These are phyloP conservation scores for Antedon bifida DNA, from an alignment of 35 echinoderm and acorn worm species.

Conservation along the genomic window DNA sequence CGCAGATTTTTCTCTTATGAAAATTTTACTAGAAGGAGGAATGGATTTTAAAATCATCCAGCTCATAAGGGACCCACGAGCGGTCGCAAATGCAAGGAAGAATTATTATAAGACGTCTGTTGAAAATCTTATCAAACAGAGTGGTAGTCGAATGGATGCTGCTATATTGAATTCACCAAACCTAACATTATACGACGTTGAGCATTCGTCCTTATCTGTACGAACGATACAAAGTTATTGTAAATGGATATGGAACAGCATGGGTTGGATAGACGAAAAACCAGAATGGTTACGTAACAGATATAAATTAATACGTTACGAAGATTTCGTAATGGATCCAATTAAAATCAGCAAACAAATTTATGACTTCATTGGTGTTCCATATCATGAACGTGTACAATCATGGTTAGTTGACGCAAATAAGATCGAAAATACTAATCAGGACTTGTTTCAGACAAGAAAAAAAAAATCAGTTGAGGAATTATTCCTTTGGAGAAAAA, in stretches of 20 bases:
- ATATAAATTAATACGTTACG: conserved; percentile 75
- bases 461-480: conserved; percentile 60
- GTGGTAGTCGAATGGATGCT: not conserved
- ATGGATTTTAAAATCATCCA: conserved; percentile 89
- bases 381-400: conserved; percentile 28
- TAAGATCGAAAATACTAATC: conserved; percentile 5
- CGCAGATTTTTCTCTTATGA: conserved; percentile 45
- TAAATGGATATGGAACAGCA: conserved; percentile 47
- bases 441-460: conserved; percentile 40
- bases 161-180: not conserved
- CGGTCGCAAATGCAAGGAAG: conserved; percentile 55
- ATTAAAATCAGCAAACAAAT: conserved; percentile 34
- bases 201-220: not conserved
- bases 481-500: conserved; percentile 45
- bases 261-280: conserved; percentile 15
- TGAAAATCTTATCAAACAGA: not conserved
- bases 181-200: not conserved
- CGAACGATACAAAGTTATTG: conserved; percentile 19
- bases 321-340: conserved; percentile 62
- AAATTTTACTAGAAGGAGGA: conserved; percentile 18
- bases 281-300: conserved; percentile 50
- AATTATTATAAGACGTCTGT: conserved; percentile 6
- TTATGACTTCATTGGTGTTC: conserved; percentile 65
- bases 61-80: conserved; percentile 74
- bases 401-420: conserved; percentile 67